Conservation (phyloP, 2,888 invertebrate species). For the Onchidella celtica region DNA sequence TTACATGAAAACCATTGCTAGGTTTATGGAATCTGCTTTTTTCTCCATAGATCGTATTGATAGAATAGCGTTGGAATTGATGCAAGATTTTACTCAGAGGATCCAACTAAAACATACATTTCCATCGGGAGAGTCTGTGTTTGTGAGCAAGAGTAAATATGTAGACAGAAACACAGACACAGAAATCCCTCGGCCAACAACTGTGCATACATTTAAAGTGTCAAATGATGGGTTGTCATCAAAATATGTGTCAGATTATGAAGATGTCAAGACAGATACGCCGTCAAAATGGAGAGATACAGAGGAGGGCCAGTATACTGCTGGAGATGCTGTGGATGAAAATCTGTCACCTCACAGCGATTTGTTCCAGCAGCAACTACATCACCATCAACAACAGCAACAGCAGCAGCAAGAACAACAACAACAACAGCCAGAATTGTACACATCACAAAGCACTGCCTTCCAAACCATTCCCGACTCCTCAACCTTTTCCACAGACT, state of each 20-base stretch:
- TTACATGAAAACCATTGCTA: constrained; percentile 68
- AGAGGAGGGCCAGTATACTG: neutral
- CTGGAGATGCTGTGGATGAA: too few relatives aligned
- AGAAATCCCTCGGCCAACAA: neutral
- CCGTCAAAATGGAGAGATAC: neutral
- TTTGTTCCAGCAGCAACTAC: too few relatives aligned
- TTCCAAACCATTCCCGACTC: neutral
- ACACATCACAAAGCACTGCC: neutral
- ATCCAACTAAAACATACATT: constrained; percentile 55
- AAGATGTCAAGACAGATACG: neutral
- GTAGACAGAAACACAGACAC: neutral
- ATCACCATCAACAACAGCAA: neutral
- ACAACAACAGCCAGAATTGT: neutral
- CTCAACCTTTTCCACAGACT: neutral
- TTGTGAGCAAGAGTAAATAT: constrained; percentile 24
- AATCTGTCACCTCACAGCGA: too few relatives aligned
- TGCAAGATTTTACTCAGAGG: constrained; percentile 61
- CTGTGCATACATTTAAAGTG: constrained; percentile 11
- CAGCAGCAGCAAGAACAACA: neutral
- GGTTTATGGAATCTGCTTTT: constrained; percentile 68
- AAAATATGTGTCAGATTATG: neutral
- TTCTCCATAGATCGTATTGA: constrained; percentile 61
- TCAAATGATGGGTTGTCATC: constrained; percentile 17
- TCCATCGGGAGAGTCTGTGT: constrained; percentile 18
- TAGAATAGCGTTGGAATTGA: constrained; percentile 54